phyloP scores from a whole-genome alignment of 1,140 invertebrate species.

The Pygmarrhopalites habei region DNA sequence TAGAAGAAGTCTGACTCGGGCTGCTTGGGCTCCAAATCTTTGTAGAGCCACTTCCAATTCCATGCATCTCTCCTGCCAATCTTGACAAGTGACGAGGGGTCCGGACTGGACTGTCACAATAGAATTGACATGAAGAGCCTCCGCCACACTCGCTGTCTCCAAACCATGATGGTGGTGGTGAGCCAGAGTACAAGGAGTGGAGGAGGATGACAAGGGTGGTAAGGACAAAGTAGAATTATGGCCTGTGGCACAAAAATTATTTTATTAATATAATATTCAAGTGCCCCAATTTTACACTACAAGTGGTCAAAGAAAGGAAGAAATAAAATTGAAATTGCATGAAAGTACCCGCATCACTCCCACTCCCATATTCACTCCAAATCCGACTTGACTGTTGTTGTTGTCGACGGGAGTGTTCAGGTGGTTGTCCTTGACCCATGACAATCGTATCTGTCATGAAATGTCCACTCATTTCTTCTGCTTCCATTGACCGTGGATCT shows the following conservation, averaged over 20 bases:
- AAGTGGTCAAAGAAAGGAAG: too few species aligned
- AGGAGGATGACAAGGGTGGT: too few species aligned
- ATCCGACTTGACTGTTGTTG: background rate
- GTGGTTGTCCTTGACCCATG: too few species aligned
- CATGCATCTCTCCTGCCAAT: constrained; percentile 46
- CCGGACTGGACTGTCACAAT: constrained; percentile 12
- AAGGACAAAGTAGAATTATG: too few species aligned
- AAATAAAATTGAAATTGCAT: background rate
- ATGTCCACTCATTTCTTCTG: too few species aligned
- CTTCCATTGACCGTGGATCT: background rate
- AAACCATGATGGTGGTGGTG: too few species aligned
- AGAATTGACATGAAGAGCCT: background rate
- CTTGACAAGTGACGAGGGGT: constrained; percentile 16
- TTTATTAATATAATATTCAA: too few species aligned
- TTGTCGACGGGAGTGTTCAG: too few species aligned
- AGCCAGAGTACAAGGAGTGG: too few species aligned
- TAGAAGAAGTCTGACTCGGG: constrained; percentile 45
- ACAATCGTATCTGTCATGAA: too few species aligned
- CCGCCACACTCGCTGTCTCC: background rate
- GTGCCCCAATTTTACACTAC: too few species aligned
- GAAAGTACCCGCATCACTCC: constrained; percentile 2
- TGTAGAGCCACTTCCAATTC: constrained; percentile 46
- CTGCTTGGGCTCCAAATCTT: constrained; percentile 46
- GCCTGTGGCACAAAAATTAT: too few species aligned
- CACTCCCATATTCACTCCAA: constrained; percentile 15